Base-by-base conservation (phyloP, 2,113 vertebrate genomes). In the Colossoma macropomum region DNA sequence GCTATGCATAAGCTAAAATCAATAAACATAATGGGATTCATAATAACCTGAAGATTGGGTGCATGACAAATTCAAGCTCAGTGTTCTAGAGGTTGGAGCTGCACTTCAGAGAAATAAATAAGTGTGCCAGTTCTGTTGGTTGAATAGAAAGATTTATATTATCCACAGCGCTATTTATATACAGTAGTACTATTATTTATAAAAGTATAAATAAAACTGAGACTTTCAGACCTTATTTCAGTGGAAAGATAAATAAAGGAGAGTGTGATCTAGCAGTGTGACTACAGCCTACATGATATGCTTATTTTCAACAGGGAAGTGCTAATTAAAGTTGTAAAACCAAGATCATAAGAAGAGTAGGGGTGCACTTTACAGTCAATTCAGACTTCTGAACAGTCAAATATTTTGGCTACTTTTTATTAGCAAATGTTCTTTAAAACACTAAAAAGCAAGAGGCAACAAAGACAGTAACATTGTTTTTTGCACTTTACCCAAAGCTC, bases 171-270 rank as follows among this genome's bases (percentile, higher is more conserved):
- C 59, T 62, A 25, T 25, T 25, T 25, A 62, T 62, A 62, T 62
- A n/a, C 23, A 25, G 8, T 27, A 62, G 25, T 62, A 62, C 23
- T 62, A 27, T 13, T 13, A 62, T 62, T 62, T 27, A n/a, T 10
- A 25, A 45, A 69, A 27, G 28, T 34, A 62, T 73, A 15, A 73
- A 80, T n/a, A 73, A 60, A 72, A 48, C 9, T 54, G 25, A 62
- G 32, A 27, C 25, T 17, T 69, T 38, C 16, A 32, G 45, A 28
- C 25, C 17, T 50, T 30, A 73, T 17, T 72, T 23, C 27, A 69
- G 11, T n/a, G 32, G 30, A 70, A 70, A 56, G n/a, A 27, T 78
- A 21, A 77, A 50, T 66, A 48, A 78, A 66, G 10, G 8, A 32
- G 32, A 32, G 12, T 65, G 9, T 52, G 27, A 30, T 17, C 19